Evolutionary conservation across 2,888 invertebrate genomes (phyloP), one percentile per base, ranked within the genome.

Genomic region (Aspidapion aeneum): DNA sequence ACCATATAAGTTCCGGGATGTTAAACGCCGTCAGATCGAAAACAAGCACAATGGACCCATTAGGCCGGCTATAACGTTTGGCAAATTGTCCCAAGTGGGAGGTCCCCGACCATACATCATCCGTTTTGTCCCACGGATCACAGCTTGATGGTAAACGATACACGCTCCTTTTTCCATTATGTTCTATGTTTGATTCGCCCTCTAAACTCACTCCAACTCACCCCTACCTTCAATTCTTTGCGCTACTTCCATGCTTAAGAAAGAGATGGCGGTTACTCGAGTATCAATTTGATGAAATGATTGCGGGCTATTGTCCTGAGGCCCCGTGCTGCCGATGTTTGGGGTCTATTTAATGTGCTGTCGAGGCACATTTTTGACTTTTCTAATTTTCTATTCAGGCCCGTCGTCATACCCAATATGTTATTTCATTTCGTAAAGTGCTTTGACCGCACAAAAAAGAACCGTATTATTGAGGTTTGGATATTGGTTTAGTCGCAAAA

Each of bases 31-130:
- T 35, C 52, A 61, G 61, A 57, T 56, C 50, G 62, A 50, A 70
- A n/a, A n/a, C n/a, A n/a, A n/a, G n/a, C 72, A 77, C 78, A 78
- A 78, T 77, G 75, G 77, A 74, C 77, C 78, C 78, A 79, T 79
- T 79, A 79, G 79, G 76, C 75, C 75, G 74, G 74, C 78, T 75
- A 77, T 79, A 79, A 79, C 78, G 79, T 78, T n/a, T 78, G 78
- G 78, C 78, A 79, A 79, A 79, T 79, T 79, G 79, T 79, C 76
- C n/a, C n/a, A 77, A 62, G 77, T 80, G 78, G 79, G 79, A 79
- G 79, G 79, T 79, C 78, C 35, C 35, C 78, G 62, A 65, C 66
- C 74, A 75, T 79, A 78, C 75, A 79, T 79, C 79, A 79, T 73
- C 74, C 69, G 72, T 75, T 75, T 77, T 77, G 77, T 78, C 77